Percentiles rank a stretch among this genome's conserved stretches.
Conservation (phyloP, 2,113 vertebrate genomes). For the Scatophagus argus region DNA sequence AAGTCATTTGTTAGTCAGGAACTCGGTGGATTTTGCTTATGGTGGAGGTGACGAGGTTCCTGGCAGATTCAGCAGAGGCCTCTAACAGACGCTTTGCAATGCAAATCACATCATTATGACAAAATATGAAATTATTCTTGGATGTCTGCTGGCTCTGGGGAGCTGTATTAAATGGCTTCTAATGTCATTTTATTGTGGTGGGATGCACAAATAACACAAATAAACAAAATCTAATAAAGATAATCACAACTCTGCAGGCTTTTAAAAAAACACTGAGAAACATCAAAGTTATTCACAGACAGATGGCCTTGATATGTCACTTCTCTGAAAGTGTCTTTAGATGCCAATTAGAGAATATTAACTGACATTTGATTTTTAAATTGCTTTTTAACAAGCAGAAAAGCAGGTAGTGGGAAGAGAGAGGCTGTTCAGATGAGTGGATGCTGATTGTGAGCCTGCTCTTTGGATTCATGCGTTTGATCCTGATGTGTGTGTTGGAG, state of each 20-base stretch:
- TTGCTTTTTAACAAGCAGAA: conserved; percentile 31
- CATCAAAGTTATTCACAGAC: conserved; percentile 38
- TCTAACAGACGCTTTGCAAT: conserved; percentile 74
- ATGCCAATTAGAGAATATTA: conserved; percentile 48
- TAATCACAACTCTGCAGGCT: conserved; percentile 47
- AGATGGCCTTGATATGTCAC: conserved; percentile 35
- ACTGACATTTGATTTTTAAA: conserved; percentile 57
- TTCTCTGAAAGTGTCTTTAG: conserved; percentile 30
- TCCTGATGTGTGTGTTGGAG: not conserved
- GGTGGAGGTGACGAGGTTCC: conserved; percentile 26
- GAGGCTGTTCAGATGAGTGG: conserved; percentile 12
- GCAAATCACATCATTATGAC: conserved; percentile 78
- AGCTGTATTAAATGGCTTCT: conserved; percentile 62
- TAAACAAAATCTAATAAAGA: conserved; percentile 43
- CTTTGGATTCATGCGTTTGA: conserved; percentile 43
- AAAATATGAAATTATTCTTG: conserved; percentile 71
- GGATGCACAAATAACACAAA: conserved; percentile 45
- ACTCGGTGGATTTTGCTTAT: conserved; percentile 24
- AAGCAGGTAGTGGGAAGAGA: conserved; percentile 38
- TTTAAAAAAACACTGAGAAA: conserved; percentile 33
- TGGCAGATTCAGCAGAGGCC: conserved; percentile 32
- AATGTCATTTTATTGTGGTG: conserved; percentile 66
- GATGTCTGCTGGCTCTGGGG: conserved; percentile 45
- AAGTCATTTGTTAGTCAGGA: conserved; percentile 33
- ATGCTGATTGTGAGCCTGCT: conserved; percentile 47